phyloP scores from a whole-genome alignment of 30 jellyfish, hydroid and myxozoan genomes.

The Aurelia aurita complex sp. Pacific region DNA sequence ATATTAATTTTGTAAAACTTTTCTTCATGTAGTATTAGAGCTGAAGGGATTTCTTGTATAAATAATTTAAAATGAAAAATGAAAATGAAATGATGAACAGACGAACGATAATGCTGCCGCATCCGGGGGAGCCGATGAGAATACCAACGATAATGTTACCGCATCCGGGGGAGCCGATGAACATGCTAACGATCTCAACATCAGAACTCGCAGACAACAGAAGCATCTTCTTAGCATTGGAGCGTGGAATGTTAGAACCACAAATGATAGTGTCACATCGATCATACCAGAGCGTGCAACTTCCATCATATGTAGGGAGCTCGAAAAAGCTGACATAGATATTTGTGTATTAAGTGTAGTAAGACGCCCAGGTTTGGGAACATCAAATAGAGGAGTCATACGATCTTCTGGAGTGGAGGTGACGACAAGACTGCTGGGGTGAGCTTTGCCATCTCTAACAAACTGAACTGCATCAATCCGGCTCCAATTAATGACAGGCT shows the following conservation, averaged over 20 bases:
- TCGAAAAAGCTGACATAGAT: slow-evolving; percentile 33
- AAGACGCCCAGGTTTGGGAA: slow-evolving; percentile 47
- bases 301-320: slow-evolving; percentile 44
- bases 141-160: too few relatives aligned
- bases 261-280: slow-evolving; percentile 54
- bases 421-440: slow-evolving; percentile 15
- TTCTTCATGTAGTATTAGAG: too few relatives aligned
- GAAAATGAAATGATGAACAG: too few relatives aligned
- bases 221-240: not conserved
- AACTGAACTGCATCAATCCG: slow-evolving; percentile 14
- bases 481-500: slow-evolving; percentile 29
- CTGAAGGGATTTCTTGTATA: too few relatives aligned
- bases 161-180: too few relatives aligned
- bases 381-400: slow-evolving; percentile 42
- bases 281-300: slow-evolving; percentile 52
- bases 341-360: slow-evolving; percentile 57
- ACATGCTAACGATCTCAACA: too few relatives aligned
- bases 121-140: too few relatives aligned
- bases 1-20: too few relatives aligned
- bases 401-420: slow-evolving; percentile 37
- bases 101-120: too few relatives aligned
- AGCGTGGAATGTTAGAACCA: slow-evolving; percentile 53
- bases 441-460: not conserved
- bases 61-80: too few relatives aligned
- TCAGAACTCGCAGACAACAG: too few relatives aligned